Base-by-base conservation (phyloP, 2,797 vertebrate genomes). In the Trematomus bernacchii region DNA sequence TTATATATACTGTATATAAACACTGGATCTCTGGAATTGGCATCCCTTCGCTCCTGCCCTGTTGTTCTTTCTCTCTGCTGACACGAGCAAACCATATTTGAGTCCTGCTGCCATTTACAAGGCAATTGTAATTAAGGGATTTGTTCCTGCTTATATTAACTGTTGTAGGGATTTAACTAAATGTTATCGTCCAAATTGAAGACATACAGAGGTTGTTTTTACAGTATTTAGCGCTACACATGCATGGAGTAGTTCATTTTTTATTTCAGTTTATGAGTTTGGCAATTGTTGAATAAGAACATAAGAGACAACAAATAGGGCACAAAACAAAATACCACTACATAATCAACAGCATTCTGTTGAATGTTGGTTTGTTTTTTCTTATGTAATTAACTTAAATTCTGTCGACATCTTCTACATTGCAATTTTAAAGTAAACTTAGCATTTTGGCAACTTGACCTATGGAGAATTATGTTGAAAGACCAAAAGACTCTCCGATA, bases 1-100 rank as follows among this genome's bases (percentile, higher is more conserved):
- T 73, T 51, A 62, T 33, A 85, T 72, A 64, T 77, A 37, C 19
- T 82, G 3, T 73, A 51, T 37, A 66, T 78, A 83, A 89, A 83
- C 74, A 88, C 6, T 68, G 50, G 69, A 83, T 81, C 30, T 37
- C 47, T 40, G 58, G 10, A 27, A 55, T 61, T 87, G 73, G 55
- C 33, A 63, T 71, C 48, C 19, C 3, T 67, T 66, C 52, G 43
- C 19, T 51, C 46, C 64, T 72, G 50, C 16, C 63, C 57, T 76
- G 27, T 21, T 18, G 52, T 70, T 76, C 6, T 72, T 63, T 65
- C 50, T 80, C 47, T 27, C 50, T 77, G 57, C 44, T 83, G 37
- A 75, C 61, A 69, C 70, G 54, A 53, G 52, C 37, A 57, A 76
- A 67, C 19, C 0, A 40, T 67, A 42, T 43, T 52, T 74, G 15